A percentile compares a stretch with the other conserved stretches of the same genome.
Conservation (phyloP, 2,113 vertebrate genomes). For the Centropus unirufus region DNA sequence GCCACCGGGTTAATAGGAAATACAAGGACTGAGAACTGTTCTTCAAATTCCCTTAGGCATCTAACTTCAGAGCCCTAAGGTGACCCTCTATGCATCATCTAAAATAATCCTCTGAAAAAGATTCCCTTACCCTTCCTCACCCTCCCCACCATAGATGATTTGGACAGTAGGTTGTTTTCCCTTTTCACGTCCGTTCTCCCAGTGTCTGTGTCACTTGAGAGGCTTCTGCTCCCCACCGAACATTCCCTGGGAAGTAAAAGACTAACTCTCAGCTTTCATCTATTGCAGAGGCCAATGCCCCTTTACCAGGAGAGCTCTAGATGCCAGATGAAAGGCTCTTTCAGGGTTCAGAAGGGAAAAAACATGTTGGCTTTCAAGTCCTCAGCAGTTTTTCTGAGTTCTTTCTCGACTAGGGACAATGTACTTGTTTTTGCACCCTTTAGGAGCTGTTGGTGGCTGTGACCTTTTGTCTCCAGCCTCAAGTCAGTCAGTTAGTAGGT, state of each 20-base stretch:
- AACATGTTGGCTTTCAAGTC: not conserved
- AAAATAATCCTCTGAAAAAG: not conserved
- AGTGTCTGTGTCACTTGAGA: not conserved
- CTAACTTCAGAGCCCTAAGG: not conserved
- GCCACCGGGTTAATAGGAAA: not conserved
- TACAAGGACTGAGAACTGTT: not conserved
- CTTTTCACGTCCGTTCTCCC: not conserved
- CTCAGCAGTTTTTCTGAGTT: not conserved
- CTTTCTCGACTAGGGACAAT: not conserved
- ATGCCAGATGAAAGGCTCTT: not conserved
- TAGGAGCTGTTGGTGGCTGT: not conserved
- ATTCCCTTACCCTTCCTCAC: not conserved
- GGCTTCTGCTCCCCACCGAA: not conserved
- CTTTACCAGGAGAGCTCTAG: not conserved
- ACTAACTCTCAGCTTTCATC: not conserved
- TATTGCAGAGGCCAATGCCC: not conserved
- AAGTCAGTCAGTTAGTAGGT: not conserved
- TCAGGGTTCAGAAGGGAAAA: not conserved
- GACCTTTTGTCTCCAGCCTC: not conserved
- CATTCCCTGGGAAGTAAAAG: not conserved
- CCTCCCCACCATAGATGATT: not conserved
- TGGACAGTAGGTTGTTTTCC: not conserved
- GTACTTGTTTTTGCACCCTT: not conserved
- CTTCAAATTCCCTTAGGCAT: not conserved
- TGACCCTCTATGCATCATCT: not conserved